Conservation (phyloP, 2,797 vertebrate genomes). For the Rhinoraja longicauda region DNA sequence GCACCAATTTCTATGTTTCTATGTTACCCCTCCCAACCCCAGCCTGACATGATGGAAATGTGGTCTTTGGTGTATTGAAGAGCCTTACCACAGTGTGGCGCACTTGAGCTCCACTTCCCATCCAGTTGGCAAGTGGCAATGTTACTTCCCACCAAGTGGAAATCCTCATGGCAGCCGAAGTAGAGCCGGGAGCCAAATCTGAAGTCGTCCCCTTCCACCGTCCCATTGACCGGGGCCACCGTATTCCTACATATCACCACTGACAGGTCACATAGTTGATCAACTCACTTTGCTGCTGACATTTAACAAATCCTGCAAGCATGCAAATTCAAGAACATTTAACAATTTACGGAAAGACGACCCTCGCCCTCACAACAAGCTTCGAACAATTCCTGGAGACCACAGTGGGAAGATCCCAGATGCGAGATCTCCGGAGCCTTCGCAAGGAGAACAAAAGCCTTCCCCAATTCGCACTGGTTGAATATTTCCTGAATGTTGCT, state of each 20-base stretch:
- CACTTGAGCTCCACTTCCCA: conserved; percentile 66
- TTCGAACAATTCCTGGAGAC: no score
- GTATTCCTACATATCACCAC: conserved; percentile 80
- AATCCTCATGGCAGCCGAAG: conserved; percentile 73
- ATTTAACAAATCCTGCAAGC: conserved; percentile 11
- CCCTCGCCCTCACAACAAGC: neutral
- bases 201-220: conserved; percentile 69
- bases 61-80: neutral
- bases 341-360: neutral
- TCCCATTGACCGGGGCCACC: conserved; percentile 68
- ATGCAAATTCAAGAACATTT: neutral
- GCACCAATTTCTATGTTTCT: no score
- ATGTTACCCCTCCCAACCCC: no score
- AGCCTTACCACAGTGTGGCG: conserved; percentile 74
- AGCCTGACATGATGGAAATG: neutral
- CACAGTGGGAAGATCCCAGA: neutral
- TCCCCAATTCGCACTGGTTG: neutral
- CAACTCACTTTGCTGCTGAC: conserved; percentile 58
- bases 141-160: conserved; percentile 63
- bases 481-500: neutral
- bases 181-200: conserved; percentile 71
- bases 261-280: conserved; percentile 63
- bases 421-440: neutral
- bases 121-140: conserved; percentile 70
- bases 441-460: no score